Base-by-base conservation (phyloP, 1,140 invertebrate species). In the Stenopsyche tienmushanensis region DNA sequence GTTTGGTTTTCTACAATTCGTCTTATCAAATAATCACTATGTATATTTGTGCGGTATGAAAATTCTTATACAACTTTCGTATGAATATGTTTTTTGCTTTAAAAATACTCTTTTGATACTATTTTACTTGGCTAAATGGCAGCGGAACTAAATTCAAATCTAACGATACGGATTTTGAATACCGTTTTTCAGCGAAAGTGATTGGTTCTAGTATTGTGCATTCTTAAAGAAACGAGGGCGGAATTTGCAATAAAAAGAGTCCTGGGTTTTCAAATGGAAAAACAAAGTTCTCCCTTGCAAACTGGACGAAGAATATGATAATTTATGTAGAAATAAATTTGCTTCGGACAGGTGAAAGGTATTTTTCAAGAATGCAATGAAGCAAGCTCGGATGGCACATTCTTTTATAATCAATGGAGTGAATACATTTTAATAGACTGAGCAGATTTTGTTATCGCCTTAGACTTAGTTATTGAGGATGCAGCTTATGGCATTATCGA, bases 261-360 rank as follows among this genome's bases (percentile, higher is more conserved):
- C 53, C 41, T 23, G 57, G 10, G n/a, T 17, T n/a, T 10, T 24
- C n/a, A n/a, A n/a, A n/a, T n/a, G 29, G 44, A 62, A 62, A 39
- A 64, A 52, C 62, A 54, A 64, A 64, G 45, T 64, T 53, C 52
- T 21, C 2, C 21, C 18, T 24, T 24, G 21, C 18, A 59, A 59
- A 44, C 7, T 34, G 44, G 17, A 47, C 44, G 18, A 26, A 50
- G 49, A 62, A 62, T 49, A 62, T 24, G 29, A 17, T 64, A 64
- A 64, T 64, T 64, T 64, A 54, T 64, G 26, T 26, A 17, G 9
- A 23, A n/a, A 41, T 44, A 44, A 62, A 64, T 54, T 34, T 64
- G 62, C 47, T 29, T 26, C 9, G 49, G 49, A 53, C 62, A 64
- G 62, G 62, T 64, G 62, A 54, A 50, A 5, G 47, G 21, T 18